These are phyloP conservation scores for Prolemur simus DNA, from an alignment of 2,113 vertebrate genomes.

Conservation along the genomic window DNA sequence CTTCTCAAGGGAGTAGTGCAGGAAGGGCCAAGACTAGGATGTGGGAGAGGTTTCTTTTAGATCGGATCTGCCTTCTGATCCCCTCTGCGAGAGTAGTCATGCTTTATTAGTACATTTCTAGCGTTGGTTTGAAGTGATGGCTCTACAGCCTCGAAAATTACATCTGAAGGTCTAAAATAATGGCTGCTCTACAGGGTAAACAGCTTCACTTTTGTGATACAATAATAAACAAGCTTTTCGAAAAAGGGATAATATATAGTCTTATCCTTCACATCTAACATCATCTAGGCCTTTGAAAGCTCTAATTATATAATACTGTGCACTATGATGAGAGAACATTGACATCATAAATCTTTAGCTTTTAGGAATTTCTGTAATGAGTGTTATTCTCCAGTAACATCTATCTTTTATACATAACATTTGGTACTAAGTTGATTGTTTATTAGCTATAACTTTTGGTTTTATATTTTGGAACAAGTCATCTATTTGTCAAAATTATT, in stretches of 20 bases:
- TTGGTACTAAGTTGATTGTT: background rate
- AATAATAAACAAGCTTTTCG: background rate
- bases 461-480: slow-evolving; percentile 22
- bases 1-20: background rate
- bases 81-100: background rate
- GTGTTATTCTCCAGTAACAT: background rate
- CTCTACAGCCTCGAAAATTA: background rate
- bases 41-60: background rate
- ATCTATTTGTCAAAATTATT: background rate
- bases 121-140: background rate
- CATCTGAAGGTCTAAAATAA: background rate
- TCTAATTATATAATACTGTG: background rate
- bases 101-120: background rate
- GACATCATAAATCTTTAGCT: background rate
- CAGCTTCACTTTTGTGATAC: background rate
- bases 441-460: background rate
- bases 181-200: background rate
- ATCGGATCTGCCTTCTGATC: background rate
- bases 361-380: background rate
- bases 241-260: background rate
- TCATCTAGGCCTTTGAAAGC: background rate
- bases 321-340: background rate
- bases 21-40: background rate
- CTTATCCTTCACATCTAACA: background rate
- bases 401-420: background rate